These are phyloP conservation scores for Aythya fuligula DNA, from an alignment of 2,797 vertebrate species.

Conservation along the genomic window DNA sequence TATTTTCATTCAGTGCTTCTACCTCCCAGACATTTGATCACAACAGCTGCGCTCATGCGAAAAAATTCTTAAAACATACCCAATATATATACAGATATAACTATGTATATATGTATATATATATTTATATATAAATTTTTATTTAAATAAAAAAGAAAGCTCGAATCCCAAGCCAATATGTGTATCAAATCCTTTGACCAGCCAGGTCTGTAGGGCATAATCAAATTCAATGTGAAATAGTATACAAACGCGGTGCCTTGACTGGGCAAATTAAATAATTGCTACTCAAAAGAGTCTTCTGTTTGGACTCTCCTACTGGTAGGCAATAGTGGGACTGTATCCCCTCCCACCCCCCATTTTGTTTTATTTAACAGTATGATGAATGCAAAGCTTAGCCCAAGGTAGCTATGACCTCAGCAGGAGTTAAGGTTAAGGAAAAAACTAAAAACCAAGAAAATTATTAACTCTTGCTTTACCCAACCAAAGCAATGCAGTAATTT, in stretches of 20 bases:
- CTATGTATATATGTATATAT: slow-evolving; percentile 83
- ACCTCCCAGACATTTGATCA: slow-evolving; percentile 79
- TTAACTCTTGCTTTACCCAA: slow-evolving; percentile 86
- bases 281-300: slow-evolving; percentile 85
- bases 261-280: slow-evolving; percentile 87
- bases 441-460: slow-evolving; percentile 80
- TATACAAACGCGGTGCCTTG: slow-evolving; percentile 86
- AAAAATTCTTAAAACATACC: slow-evolving; percentile 85
- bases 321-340: slow-evolving; percentile 83
- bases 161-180: slow-evolving; percentile 87
- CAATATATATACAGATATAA: slow-evolving; percentile 85
- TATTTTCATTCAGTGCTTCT: slow-evolving; percentile 78
- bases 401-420: slow-evolving; percentile 80
- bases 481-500: slow-evolving; percentile 85
- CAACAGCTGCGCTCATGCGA: slow-evolving; percentile 84
- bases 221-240: slow-evolving; percentile 91
- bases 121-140: slow-evolving; percentile 83
- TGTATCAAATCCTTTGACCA: slow-evolving; percentile 87
- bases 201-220: slow-evolving; percentile 87
- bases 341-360: slow-evolving; percentile 69
- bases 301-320: slow-evolving; percentile 87
- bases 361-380: slow-evolving; percentile 78
- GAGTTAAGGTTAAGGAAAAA: slow-evolving; percentile 79
- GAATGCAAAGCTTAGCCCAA: slow-evolving; percentile 82
- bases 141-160: slow-evolving; percentile 88